These are phyloP conservation scores for Tiphia femorata DNA, from an alignment of 2,888 invertebrate genomes.

Conservation along the genomic window DNA sequence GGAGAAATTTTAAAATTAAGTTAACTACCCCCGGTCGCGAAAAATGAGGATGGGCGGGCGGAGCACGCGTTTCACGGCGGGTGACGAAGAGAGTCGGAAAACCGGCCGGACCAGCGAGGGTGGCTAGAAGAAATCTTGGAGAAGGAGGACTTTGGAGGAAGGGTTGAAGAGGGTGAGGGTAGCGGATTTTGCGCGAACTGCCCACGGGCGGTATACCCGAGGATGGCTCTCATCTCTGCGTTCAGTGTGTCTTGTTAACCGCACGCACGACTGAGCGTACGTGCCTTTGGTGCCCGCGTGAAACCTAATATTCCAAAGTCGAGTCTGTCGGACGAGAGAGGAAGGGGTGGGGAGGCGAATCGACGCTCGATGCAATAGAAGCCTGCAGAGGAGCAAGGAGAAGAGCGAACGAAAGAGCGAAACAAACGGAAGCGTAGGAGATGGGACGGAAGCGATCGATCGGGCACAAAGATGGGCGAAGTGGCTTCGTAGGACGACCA, in stretches of 20 bases:
- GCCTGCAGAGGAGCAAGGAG: constrained; percentile 2
- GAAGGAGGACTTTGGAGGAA: no score
- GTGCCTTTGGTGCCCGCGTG: constrained; percentile 47
- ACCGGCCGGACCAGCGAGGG: constrained; percentile 23
- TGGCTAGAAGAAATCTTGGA: not conserved
- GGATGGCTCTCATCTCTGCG: constrained; percentile 42
- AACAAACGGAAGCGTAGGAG: no score
- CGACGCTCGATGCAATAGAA: no score
- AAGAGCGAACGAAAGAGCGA: constrained; percentile 3
- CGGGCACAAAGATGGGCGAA: no score
- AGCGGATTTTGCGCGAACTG: constrained; percentile 25
- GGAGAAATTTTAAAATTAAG: no score
- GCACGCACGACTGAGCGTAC: constrained; percentile 54
- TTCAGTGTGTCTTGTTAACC: constrained; percentile 50
- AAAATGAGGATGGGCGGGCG: no score
- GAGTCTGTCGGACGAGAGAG: constrained; percentile 16
- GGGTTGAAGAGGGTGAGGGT: constrained; percentile 10
- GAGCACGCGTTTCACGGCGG: constrained; percentile 5
- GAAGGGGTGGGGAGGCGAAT: constrained; percentile 1
- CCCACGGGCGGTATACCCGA: constrained; percentile 42
- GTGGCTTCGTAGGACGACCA: no score
- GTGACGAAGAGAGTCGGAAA: constrained; percentile 31
- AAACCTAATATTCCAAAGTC: constrained; percentile 56
- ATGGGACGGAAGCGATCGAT: no score
- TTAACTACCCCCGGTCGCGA: no score